These are phyloP conservation scores for Onychomys leucogaster DNA, from an alignment of 2,797 vertebrate species.

Conservation along the genomic window DNA sequence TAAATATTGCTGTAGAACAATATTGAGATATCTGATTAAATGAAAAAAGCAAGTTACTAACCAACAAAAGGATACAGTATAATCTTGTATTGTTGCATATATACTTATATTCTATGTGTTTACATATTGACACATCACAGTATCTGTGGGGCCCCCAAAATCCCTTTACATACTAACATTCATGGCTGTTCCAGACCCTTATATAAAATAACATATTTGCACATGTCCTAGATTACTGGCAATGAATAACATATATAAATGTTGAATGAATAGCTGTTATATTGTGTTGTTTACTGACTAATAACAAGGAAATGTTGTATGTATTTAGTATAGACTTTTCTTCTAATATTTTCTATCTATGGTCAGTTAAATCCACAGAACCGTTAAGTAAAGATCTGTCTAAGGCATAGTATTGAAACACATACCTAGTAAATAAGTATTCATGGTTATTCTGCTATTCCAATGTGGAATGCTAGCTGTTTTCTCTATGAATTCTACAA, in stretches of 20 bases:
- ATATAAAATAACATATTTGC: not conserved
- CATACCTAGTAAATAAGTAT: not conserved
- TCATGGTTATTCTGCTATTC: not conserved
- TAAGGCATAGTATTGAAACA: not conserved
- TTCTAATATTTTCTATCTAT: not conserved
- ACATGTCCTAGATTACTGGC: not conserved
- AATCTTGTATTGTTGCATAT: not conserved
- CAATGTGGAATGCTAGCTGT: not conserved
- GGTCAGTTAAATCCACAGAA: not conserved
- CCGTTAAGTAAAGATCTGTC: not conserved
- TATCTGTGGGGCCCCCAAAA: not conserved
- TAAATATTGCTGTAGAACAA: not conserved
- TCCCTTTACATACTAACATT: not conserved
- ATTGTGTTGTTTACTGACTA: not conserved
- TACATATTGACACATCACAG: not conserved
- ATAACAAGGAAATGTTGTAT: not conserved
- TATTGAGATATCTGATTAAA: slow-evolving; percentile 22
- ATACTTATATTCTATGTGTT: not conserved
- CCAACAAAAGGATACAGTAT: not conserved
- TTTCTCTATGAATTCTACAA: slow-evolving; percentile 14
- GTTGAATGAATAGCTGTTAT: not conserved
- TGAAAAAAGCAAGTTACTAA: not conserved
- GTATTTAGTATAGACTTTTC: not conserved
- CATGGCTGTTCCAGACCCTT: not conserved
- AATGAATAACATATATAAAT: not conserved